Conservation (phyloP, 2,797 vertebrate genomes). For the Limnodromus scolopaceus region DNA sequence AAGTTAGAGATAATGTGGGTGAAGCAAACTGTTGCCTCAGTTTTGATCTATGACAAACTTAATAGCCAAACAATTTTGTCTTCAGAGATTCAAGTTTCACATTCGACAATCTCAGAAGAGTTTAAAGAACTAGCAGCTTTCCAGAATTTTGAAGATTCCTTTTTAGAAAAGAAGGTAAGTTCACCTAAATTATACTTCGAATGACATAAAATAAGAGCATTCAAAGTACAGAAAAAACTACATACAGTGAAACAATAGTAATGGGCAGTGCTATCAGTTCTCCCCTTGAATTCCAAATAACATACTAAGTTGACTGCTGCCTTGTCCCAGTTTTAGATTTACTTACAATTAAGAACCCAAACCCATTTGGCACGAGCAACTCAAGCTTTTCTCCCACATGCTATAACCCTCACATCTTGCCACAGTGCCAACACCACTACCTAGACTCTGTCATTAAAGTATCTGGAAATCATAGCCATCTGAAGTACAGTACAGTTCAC, state of each 20-base stretch:
- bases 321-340: background rate
- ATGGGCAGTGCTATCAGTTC: accelerated
- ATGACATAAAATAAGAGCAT: background rate
- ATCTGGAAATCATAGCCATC: background rate
- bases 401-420: background rate
- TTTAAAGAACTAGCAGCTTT: background rate
- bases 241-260: background rate
- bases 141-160: background rate
- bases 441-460: background rate
- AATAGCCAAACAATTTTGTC: background rate
- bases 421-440: background rate
- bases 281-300: background rate
- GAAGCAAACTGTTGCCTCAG: background rate
- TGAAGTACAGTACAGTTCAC: background rate
- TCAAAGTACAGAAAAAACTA: background rate
- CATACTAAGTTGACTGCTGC: background rate
- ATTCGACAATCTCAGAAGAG: background rate
- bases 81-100: background rate
- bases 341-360: background rate
- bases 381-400: background rate
- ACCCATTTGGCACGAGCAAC: background rate
- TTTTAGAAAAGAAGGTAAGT: background rate
- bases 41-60: background rate
- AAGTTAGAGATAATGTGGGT: background rate
- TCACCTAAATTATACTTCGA: background rate